phyloP scores from a whole-genome alignment of 2,888 invertebrate genomes.

The Drosophila melanocephala region DNA sequence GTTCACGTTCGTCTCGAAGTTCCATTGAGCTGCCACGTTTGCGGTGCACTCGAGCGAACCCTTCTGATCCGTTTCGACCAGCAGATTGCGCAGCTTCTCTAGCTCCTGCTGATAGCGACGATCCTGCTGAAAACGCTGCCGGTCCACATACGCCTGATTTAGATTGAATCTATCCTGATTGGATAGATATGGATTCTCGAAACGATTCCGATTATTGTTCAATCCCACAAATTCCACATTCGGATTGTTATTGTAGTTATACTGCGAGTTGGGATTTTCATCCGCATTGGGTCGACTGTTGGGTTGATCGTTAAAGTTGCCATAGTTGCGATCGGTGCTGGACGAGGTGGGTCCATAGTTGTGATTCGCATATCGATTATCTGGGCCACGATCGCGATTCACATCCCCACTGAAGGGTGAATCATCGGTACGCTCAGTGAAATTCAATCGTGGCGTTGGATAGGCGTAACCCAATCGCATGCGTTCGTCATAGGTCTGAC shows the following conservation, averaged over 20 bases:
- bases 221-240: conserved; percentile 59
- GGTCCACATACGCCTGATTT: conserved; percentile 84
- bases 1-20: conserved; percentile 94
- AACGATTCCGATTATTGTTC: conserved; percentile 67
- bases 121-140: conserved; percentile 86
- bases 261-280: conserved; percentile 26
- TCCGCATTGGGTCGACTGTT: conserved; percentile 32
- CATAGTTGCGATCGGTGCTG: conserved; percentile 63
- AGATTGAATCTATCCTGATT: conserved; percentile 82
- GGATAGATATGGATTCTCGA: conserved; percentile 73
- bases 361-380: conserved; percentile 71
- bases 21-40: conserved; percentile 95
- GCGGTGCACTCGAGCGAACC: conserved; percentile 93
- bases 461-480: conserved; percentile 80
- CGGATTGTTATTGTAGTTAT: conserved; percentile 50
- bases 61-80: conserved; percentile 90
- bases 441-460: conserved; percentile 72
- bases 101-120: conserved; percentile 83
- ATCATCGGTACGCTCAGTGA: conserved; percentile 66
- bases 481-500: conserved; percentile 83
- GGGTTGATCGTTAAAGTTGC: conserved; percentile 53
- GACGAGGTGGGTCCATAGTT: conserved; percentile 70
- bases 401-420: conserved; percentile 79
- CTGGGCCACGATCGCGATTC: conserved; percentile 37
- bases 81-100: conserved; percentile 86